Conservation (phyloP, 2,113 vertebrate species). For the Urocynchramus pylzowi region DNA sequence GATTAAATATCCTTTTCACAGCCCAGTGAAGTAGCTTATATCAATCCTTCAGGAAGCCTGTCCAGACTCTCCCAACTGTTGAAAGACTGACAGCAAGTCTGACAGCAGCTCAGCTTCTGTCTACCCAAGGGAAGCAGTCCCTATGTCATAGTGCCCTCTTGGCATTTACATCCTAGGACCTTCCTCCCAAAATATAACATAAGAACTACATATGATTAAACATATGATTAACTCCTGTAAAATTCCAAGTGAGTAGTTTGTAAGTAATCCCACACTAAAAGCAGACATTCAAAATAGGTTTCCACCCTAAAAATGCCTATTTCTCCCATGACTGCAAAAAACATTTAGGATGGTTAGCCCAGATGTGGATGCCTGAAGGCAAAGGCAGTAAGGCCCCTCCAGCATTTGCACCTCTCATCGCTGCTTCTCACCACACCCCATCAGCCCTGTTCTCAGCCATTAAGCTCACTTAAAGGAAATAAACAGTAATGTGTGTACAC, state of each 20-base stretch:
- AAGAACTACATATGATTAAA: background rate
- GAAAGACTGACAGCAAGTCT: background rate
- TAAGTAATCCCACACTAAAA: background rate
- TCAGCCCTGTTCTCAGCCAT: background rate
- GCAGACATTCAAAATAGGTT: conserved; percentile 2
- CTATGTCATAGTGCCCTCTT: background rate
- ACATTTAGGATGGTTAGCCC: conserved; percentile 5
- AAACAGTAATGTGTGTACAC: background rate
- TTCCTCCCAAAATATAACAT: background rate
- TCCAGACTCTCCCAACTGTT: background rate
- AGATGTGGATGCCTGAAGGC: conserved; percentile 13
- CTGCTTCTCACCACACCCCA: background rate
- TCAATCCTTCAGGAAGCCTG: background rate
- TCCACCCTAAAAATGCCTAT: conserved; percentile 1
- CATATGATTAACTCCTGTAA: background rate
- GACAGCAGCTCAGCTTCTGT: background rate
- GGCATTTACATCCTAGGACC: background rate
- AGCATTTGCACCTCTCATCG: background rate
- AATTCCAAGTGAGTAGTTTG: background rate
- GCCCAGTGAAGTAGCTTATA: background rate
- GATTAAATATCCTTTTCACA: background rate
- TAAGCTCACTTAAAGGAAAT: background rate
- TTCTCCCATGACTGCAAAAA: conserved; percentile 28
- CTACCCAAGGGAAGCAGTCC: background rate
- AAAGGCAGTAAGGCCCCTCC: background rate